Percentiles rank a stretch among this genome's conserved stretches.
Evolutionary conservation across 2,113 vertebrate species (phyloP).

Genomic region (Trogon melanurus): DNA sequence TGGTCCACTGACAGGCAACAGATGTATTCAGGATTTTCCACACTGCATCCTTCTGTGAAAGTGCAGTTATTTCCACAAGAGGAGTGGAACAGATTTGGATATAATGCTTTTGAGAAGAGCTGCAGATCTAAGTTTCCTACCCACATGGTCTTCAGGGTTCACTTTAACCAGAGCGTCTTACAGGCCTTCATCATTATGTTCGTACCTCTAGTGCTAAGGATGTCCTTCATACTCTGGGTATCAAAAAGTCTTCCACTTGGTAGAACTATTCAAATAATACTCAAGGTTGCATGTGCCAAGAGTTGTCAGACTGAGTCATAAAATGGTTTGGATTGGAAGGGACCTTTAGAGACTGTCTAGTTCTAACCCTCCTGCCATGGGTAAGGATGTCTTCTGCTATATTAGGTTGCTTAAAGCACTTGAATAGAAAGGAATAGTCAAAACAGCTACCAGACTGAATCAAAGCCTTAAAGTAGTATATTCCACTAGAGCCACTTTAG

Average conservation of each 20-base stretch:
- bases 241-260: neutral
- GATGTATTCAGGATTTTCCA: neutral
- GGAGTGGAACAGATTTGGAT: neutral
- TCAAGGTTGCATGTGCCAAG: neutral
- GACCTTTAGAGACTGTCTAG: neutral
- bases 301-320: neutral
- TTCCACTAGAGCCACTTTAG: neutral
- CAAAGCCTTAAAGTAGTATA: neutral
- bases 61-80: neutral
- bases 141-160: neutral
- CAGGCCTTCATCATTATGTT: neutral
- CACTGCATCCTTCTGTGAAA: neutral
- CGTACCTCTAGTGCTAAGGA: neutral
- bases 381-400: neutral
- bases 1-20: neutral
- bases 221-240: neutral
- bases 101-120: neutral
- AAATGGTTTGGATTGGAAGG: neutral
- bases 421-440: neutral
- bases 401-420: neutral
- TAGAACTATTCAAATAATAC: neutral
- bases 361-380: neutral
- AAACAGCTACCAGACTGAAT: neutral
- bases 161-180: neutral
- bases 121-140: neutral